Percentiles rank a stretch among this genome's conserved stretches.
Conservation (phyloP, 2,888 invertebrate species). For the Craniophora ligustri region DNA sequence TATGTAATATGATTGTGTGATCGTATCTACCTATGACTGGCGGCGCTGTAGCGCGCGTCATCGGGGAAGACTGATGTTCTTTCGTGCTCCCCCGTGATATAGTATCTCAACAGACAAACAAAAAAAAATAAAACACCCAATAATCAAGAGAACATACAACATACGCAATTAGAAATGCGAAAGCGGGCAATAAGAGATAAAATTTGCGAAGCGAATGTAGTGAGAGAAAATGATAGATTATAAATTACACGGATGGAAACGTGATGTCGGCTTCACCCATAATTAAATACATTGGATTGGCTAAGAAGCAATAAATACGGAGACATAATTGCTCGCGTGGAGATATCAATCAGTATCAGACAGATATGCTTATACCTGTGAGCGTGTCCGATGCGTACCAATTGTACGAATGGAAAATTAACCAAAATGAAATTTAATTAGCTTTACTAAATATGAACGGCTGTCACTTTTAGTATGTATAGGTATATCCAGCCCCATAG, state of each 20-base stretch:
- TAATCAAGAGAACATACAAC: conserved; percentile 56
- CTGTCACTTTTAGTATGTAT: conserved; percentile 36
- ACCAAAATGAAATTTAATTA: conserved; percentile 66
- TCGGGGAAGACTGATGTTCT: conserved; percentile 86
- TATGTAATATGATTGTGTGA: conserved; percentile 63
- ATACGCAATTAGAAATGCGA: conserved; percentile 46
- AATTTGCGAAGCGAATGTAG: conserved; percentile 46
- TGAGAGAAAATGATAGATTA: conserved; percentile 63
- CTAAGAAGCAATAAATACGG: conserved; percentile 67
- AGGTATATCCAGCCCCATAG: conserved; percentile 47
- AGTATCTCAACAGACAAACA: conserved; percentile 88
- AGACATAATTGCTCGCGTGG: conserved; percentile 69
- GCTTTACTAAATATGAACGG: conserved; percentile 51
- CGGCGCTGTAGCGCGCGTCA: conserved; percentile 86
- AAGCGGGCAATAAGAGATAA: conserved; percentile 46
- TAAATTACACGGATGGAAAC: conserved; percentile 64
- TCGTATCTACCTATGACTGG: conserved; percentile 86
- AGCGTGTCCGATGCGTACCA: conserved; percentile 69
- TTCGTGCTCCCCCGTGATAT: conserved; percentile 88
- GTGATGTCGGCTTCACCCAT: conserved; percentile 58
- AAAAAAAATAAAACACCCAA: conserved; percentile 80
- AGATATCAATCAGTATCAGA: conserved; percentile 73
- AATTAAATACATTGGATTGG: conserved; percentile 70
- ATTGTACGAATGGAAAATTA: conserved; percentile 59
- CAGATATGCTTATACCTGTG: conserved; percentile 70